Conservation (phyloP, 1,140 invertebrate genomes). For the Habropoda laboriosa region DNA sequence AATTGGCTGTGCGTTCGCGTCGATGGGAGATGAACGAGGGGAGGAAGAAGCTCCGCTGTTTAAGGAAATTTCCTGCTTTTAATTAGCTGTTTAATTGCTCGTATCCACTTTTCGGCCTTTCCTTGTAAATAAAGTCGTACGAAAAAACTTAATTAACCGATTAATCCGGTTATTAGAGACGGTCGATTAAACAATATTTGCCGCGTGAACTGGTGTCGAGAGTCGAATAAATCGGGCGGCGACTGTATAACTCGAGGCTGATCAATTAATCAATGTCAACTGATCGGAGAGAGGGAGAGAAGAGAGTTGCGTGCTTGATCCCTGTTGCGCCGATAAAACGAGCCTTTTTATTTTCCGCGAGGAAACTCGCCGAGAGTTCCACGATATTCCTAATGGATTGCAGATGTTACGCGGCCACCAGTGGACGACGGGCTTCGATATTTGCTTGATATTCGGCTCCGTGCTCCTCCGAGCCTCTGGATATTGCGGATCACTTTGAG, state of each 20-base stretch:
- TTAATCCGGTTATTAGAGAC: neutral
- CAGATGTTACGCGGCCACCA: slow-evolving; percentile 6
- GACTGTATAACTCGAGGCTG: neutral
- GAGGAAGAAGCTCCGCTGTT: neutral
- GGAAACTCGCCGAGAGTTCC: neutral
- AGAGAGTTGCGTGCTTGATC: neutral
- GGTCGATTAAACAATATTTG: neutral
- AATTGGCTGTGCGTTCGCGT: neutral
- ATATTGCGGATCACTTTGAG: slow-evolving; percentile 13
- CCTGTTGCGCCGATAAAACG: neutral
- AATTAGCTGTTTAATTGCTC: slow-evolving; percentile 7
- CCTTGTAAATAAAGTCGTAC: too few species aligned
- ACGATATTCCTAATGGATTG: slow-evolving; percentile 17
- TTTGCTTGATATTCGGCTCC: neutral
- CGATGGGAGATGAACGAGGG: neutral
- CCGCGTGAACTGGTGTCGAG: neutral
- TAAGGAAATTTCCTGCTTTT: neutral
- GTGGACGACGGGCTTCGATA: neutral
- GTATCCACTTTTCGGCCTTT: neutral
- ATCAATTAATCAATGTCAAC: neutral
- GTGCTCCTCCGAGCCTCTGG: neutral
- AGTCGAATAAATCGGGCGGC: neutral
- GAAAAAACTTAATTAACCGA: neutral
- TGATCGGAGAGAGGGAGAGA: neutral
- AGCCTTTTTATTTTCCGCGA: neutral